These are phyloP conservation scores for Leptodirus hochenwartii DNA, from an alignment of 2,888 invertebrate species.

Conservation along the genomic window DNA sequence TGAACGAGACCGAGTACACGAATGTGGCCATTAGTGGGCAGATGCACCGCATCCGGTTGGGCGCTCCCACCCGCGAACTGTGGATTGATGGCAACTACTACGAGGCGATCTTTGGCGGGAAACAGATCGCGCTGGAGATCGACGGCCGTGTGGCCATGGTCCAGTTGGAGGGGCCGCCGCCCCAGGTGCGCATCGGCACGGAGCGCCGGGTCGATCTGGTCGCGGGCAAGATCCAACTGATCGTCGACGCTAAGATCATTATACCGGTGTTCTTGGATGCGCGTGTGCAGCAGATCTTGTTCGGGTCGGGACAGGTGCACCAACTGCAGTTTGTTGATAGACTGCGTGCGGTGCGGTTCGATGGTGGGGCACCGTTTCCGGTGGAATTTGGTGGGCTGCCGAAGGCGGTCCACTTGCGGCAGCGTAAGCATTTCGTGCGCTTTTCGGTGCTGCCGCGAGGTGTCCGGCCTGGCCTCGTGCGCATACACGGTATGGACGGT, in stretches of 20 bases:
- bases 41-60: conserved; percentile 64
- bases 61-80: conserved; percentile 81
- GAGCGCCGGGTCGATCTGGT: conserved; percentile 61
- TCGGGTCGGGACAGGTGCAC: conserved; percentile 50
- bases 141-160: conserved; percentile 60
- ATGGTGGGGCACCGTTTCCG: conserved; percentile 60
- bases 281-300: conserved; percentile 63
- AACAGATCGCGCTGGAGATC: conserved; percentile 62
- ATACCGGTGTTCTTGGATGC: conserved; percentile 70
- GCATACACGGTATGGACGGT: conserved; percentile 58
- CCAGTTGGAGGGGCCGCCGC: conserved; percentile 77
- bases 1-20: conserved; percentile 54
- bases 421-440: conserved; percentile 59
- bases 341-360: conserved; percentile 52
- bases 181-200: conserved; percentile 81
- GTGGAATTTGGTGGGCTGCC: conserved; percentile 74
- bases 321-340: conserved; percentile 67
- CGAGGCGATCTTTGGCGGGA: conserved; percentile 85
- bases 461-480: conserved; percentile 49
- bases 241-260: conserved; percentile 62
- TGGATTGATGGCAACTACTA: conserved; percentile 78
- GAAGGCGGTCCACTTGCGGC: conserved; percentile 55
- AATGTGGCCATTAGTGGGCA: conserved; percentile 56
- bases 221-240: conserved; percentile 66
- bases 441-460: conserved; percentile 63